phyloP scores from a whole-genome alignment of 2,113 vertebrate genomes.

The Pipa parva region DNA sequence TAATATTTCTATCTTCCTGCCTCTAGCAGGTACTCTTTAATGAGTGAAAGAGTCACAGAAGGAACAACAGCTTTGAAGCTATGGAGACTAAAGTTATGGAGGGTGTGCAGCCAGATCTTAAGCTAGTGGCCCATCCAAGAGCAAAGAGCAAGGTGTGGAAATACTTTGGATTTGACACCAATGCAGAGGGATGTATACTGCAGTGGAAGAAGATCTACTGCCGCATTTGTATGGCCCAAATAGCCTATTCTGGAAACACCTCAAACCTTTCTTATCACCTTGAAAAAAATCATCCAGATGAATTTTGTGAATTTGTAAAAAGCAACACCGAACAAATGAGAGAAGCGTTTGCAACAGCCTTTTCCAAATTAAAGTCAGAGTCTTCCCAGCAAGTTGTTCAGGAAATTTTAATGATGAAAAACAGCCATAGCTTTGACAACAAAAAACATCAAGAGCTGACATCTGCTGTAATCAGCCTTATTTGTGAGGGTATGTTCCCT shows the following conservation, averaged over 20 bases:
- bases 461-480: constrained; percentile 65
- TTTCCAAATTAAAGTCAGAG: constrained; percentile 74
- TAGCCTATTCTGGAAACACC: constrained; percentile 85
- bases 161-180: constrained; percentile 86
- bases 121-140: constrained; percentile 82
- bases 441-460: constrained; percentile 73
- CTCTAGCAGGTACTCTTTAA: constrained; percentile 76
- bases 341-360: constrained; percentile 71
- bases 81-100: constrained; percentile 76
- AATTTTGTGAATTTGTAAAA: constrained; percentile 80
- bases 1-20: constrained; percentile 72
- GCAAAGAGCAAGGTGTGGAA: constrained; percentile 92
- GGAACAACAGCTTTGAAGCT: constrained; percentile 60
- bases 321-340: constrained; percentile 83
- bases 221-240: constrained; percentile 82
- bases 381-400: constrained; percentile 55
- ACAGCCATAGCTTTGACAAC: constrained; percentile 58
- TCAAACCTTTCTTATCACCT: constrained; percentile 87
- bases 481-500: constrained; percentile 79
- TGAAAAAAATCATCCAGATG: constrained; percentile 80
- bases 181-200: constrained; percentile 81
- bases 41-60: constrained; percentile 66
- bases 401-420: constrained; percentile 60
- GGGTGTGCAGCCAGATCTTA: constrained; percentile 70
- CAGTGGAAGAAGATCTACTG: constrained; percentile 88